Percentiles rank a stretch among this genome's conserved stretches.
Conservation (phyloP, 2,797 vertebrate species). For the Chelon auratus region DNA sequence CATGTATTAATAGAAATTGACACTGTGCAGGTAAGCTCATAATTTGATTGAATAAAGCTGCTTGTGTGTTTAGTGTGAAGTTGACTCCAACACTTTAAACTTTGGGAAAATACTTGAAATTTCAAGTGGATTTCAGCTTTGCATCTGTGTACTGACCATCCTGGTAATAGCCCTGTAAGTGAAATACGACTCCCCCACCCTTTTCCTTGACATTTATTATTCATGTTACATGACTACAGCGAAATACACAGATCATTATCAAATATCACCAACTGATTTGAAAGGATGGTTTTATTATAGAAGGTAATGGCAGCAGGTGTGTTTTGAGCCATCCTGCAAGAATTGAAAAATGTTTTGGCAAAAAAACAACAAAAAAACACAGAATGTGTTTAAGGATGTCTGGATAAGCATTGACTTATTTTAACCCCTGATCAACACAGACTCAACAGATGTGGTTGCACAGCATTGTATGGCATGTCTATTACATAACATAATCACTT, state of each 20-base stretch:
- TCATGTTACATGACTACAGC: constrained; percentile 46
- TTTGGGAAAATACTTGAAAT: not conserved
- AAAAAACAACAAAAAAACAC: not conserved
- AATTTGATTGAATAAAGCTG: not conserved
- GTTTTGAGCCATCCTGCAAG: not conserved
- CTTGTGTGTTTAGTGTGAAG: not conserved
- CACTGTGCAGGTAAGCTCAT: not conserved
- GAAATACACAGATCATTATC: constrained; percentile 43
- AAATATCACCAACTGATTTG: constrained; percentile 40
- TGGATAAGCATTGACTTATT: not conserved
- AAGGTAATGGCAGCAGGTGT: constrained; percentile 2
- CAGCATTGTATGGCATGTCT: constrained; percentile 22
- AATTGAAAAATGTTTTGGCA: not conserved
- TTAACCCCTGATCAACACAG: constrained; percentile 18
- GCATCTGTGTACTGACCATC: constrained; percentile 20
- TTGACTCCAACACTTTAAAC: not conserved
- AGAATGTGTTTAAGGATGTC: not conserved
- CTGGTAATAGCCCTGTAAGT: constrained; percentile 24
- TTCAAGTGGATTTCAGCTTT: not conserved
- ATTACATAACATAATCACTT: constrained; percentile 52
- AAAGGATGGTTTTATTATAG: constrained; percentile 14
- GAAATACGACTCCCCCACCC: constrained; percentile 47
- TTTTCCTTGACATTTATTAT: constrained; percentile 61
- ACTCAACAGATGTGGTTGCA: constrained; percentile 38
- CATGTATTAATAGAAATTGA: not conserved